Percentiles rank a stretch among this genome's conserved stretches.
phyloP scores from a whole-genome alignment of 2,888 invertebrate genomes.

The Amphimallon solstitiale region DNA sequence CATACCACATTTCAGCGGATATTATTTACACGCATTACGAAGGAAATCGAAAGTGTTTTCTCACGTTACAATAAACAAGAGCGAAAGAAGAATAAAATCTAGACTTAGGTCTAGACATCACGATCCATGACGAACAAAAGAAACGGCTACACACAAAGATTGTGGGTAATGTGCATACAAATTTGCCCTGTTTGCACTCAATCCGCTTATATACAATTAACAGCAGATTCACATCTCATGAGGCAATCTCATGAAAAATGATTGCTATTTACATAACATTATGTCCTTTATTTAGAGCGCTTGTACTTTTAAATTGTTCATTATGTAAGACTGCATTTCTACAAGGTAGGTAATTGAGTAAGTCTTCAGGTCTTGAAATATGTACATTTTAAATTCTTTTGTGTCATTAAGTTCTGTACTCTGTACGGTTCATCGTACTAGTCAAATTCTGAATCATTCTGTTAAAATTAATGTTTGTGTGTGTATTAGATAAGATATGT shows the following conservation, averaged over 20 bases:
- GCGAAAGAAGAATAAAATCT: slow-evolving; percentile 13
- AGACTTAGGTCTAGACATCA: slow-evolving; percentile 1
- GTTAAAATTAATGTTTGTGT: no score
- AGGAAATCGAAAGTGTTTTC: slow-evolving; percentile 19
- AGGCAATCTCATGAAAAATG: slow-evolving; percentile 1
- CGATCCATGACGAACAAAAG: slow-evolving; percentile 14
- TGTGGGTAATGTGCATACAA: neutral
- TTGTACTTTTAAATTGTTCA: slow-evolving; percentile 8
- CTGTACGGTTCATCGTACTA: no score
- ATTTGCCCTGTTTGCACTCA: neutral
- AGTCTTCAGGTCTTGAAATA: no score
- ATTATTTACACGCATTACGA: neutral
- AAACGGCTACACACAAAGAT: neutral
- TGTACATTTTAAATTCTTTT: no score
- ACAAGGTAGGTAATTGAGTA: neutral
- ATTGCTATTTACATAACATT: slow-evolving; percentile 10
- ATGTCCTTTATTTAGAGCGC: slow-evolving; percentile 8
- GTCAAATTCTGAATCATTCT: no score
- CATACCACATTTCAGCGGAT: neutral
- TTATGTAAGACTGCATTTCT: neutral
- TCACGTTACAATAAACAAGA: slow-evolving; percentile 21
- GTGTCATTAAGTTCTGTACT: no score
- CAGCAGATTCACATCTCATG: slow-evolving; percentile 8
- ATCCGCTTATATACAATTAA: slow-evolving; percentile 13
- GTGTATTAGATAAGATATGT: no score